Base-by-base conservation (phyloP, 2,888 invertebrate genomes). In the Drosophila anomalata region DNA sequence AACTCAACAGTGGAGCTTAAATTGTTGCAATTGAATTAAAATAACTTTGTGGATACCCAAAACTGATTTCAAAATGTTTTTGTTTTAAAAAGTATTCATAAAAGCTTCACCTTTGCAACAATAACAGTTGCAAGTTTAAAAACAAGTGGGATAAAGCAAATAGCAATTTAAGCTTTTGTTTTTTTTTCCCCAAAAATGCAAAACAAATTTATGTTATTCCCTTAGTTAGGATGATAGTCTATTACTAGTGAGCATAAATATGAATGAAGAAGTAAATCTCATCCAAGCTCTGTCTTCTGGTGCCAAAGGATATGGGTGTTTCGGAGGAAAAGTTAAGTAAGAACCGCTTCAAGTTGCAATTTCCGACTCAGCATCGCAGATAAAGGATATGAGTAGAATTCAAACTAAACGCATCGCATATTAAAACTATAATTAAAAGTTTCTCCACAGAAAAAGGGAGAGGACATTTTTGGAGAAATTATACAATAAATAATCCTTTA, bases 281-380 rank as follows among this genome's bases (percentile, higher is more conserved):
- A 55, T 46, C 71, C 52, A 53, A 57, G 65, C 42, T 66, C 39
- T 54, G 59, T 60, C 53, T 67, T 54, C 59, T 17, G 14, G 14
- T 20, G 12, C 29, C 1, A 26, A 46, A 59, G 46, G 9, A 47
- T 36, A 55, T 52, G 29, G 46, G 39, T 68, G 52, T 42, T 54
- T 53, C 56, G 77, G 60, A 80, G 84, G 76, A 76, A 59, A 87
- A 82, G 87, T 81, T 87, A 87, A 87, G 82, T 85, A 68, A 77
- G 81, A 84, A 82, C 85, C 79, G 79, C 82, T 81, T 85, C 79
- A 75, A 82, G 79, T 85, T 82, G 85, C 87, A 82, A 87, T 82
- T 82, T 82, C 87, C 81, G 87, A 84, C 59, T 61, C 67, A 76
- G 58, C 69, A 87, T 53, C 81, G 69, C 73, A 68, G 60, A 84